These are phyloP conservation scores for Microcebus ravelobensis DNA, from an alignment of 2,113 vertebrate species.

Conservation along the genomic window DNA sequence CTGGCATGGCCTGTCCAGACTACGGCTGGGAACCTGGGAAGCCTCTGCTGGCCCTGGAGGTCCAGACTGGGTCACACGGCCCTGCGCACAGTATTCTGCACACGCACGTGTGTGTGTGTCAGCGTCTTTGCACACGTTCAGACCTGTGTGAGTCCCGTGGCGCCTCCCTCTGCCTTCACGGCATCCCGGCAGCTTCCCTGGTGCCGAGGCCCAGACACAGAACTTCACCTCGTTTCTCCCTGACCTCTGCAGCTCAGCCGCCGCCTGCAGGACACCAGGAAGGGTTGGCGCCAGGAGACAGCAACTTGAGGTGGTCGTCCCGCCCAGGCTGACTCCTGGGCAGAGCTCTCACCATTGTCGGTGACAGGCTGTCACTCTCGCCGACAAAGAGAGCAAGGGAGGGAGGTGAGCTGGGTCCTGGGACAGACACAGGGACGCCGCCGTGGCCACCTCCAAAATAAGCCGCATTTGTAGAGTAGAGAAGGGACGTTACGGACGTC, in stretches of 20 bases:
- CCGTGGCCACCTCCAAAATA: neutral
- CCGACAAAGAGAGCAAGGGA: rapidly evolving
- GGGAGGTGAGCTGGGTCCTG: rapidly evolving
- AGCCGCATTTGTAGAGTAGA: neutral
- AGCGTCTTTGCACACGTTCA: rapidly evolving
- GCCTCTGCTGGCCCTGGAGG: neutral
- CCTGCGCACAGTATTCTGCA: no score
- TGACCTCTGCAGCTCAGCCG: rapidly evolving
- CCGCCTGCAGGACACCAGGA: no score
- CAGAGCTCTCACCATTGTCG: rapidly evolving
- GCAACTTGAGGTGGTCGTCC: rapidly evolving
- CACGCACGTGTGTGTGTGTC: neutral
- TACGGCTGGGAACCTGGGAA: rapidly evolving
- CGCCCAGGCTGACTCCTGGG: neutral
- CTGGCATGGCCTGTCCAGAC: rapidly evolving
- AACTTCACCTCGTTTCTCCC: rapidly evolving
- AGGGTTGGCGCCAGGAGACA: rapidly evolving
- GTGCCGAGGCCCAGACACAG: neutral
- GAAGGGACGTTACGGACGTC: neutral
- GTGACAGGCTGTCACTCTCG: neutral
- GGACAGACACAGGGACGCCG: neutral
- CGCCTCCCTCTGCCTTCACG: neutral
- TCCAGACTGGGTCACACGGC: no score
- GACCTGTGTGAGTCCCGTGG: rapidly evolving
- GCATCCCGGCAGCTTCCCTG: neutral